Evolutionary conservation across 2,888 invertebrate genomes (phyloP), one percentile per base, ranked within the genome.

Genomic region (Tinea trinotella): DNA sequence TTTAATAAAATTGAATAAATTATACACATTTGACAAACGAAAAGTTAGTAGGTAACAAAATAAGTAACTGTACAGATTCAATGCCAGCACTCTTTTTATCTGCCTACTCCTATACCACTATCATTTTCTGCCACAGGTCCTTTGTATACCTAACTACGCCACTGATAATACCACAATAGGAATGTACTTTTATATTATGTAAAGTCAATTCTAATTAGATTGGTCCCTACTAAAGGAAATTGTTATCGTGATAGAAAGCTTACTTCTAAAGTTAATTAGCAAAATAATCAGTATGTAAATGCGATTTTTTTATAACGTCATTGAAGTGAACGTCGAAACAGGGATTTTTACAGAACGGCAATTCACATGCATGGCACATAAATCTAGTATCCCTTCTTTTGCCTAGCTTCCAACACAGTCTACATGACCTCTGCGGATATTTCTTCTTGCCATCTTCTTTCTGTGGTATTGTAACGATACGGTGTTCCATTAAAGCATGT

Each of bases 381-480:
- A 87, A 87, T 50, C 87, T 65, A 35, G 87, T 87, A 55, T 87
- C 87, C 35, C 87, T 67, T 64, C 87, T 70, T 56, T 79, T 73
- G 30, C 86, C 86, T 60, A 82, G 76, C 61, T 84, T 77, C 87
- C 87, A 87, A 58, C 87, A 87, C 7, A 84, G 74, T 49, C 86
- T 71, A 61, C 87, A 87, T n/a, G 87, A 87, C 4, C 87, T 70
- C 58, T 87, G 87, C 0, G 87, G 87, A 62, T 87, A 87, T 60
- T 87, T 87, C 71, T 87, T 87, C 67, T 87, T 87, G 3, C 87
- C 87, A 59, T 87, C 87, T 68, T 86, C 87, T 59, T 86, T 86
- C 62, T 87, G 87, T n/a, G 87, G 87, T 56, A 87, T 87, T 9
- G 86, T 87, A 10, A 83, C 73, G 49, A 87, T 76, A 34, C 80